A percentile compares a stretch with the other conserved stretches of the same genome.
These are phyloP conservation scores for Nothocercus julius DNA, from an alignment of 2,113 vertebrate species.

Conservation along the genomic window DNA sequence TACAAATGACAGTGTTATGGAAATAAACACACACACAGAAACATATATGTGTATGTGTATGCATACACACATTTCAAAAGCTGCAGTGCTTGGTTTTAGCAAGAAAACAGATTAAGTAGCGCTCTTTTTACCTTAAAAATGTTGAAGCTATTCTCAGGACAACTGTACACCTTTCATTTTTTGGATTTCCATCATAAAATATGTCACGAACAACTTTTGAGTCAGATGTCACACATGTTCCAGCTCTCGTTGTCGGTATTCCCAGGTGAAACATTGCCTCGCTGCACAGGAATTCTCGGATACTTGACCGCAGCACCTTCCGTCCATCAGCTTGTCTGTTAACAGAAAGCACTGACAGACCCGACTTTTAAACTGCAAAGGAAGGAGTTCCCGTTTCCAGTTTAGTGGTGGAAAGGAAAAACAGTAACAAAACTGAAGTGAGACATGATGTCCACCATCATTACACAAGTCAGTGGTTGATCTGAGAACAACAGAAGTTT, in stretches of 20 bases:
- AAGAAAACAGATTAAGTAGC: not conserved
- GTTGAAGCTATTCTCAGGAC: constrained; percentile 93
- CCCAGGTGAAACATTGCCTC: constrained; percentile 94
- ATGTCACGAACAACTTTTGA: constrained; percentile 86
- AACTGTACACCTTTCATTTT: constrained; percentile 87
- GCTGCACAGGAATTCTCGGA: constrained; percentile 96
- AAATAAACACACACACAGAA: not conserved
- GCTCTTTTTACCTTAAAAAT: constrained; percentile 84
- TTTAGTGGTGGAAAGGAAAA: not conserved
- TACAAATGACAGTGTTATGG: fast-evolving
- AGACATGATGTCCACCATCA: fast-evolving
- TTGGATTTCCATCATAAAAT: constrained; percentile 88
- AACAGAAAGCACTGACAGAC: fast-evolving
- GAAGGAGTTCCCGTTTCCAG: not conserved
- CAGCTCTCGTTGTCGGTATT: constrained; percentile 91
- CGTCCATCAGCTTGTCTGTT: constrained; percentile 91
- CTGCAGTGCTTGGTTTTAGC: not conserved
- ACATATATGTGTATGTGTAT: too few species aligned
- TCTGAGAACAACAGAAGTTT: not conserved
- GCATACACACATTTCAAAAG: not conserved
- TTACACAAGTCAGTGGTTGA: not conserved
- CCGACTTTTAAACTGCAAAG: not conserved
- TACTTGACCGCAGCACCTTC: constrained; percentile 93
- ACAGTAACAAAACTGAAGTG: not conserved
- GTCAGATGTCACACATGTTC: constrained; percentile 88